Evolutionary conservation across 2,797 vertebrate species (phyloP), one percentile per base, ranked within the genome.

Genomic region (Neoniphon sammara): DNA sequence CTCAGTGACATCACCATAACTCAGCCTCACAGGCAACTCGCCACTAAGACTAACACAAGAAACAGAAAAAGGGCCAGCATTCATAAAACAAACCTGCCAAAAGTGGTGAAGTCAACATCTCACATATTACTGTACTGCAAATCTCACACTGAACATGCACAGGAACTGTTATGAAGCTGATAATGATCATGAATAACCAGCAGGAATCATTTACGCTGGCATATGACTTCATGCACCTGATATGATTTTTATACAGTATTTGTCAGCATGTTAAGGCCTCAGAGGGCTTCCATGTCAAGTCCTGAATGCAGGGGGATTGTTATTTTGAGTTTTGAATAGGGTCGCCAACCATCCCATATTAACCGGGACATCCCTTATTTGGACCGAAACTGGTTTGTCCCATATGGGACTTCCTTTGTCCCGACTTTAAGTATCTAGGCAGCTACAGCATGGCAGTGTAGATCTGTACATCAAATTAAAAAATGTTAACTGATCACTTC

Each of bases 11-110:
- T 60, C 34, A 36, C 14, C 11, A 25, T 8, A 50, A 1, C 23
- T 71, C 54, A 72, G 9, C 20, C 31, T 5, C 9, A 68, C 47
- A 44, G 42, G n/a, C 25, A 27, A 11, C 34, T 14, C 18, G 34
- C n/a, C 8, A 36, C 11, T 47, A n/a, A 67, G n/a, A 74, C 9
- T 59, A 65, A 67, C 23, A 74, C 7, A 62, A 67, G 5, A 27
- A 36, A 70, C n/a, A 47, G 53, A 54, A 42, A 54, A 54, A 10
- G 34, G 18, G 65, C 20, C 42, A 78, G 44, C 9, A 30, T 60
- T 23, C 39, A 62, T 55, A 58, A 73, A 72, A 68, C n/a, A 2
- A 34, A 11, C 2, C 49, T 39, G 30, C 20, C 34, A 66, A 31
- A 7, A 10, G n/a, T 4, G 23, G 31, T 30, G 36, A 67, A 52